A percentile compares a stretch with the other conserved stretches of the same genome.
These are phyloP conservation scores for Thunnus maccoyii DNA, from an alignment of 2,113 vertebrate species.

Conservation along the genomic window DNA sequence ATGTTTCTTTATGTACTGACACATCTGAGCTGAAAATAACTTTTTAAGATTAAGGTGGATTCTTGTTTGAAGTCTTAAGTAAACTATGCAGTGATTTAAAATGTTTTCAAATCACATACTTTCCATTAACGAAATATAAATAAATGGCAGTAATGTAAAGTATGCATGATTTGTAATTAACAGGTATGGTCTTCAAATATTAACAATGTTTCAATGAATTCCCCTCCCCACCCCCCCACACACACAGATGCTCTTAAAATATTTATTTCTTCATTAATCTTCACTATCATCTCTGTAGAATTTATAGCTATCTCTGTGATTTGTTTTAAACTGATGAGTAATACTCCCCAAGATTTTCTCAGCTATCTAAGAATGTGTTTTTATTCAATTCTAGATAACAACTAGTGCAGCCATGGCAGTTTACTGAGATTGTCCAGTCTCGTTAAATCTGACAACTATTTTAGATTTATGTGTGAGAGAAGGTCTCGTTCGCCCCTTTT, in stretches of 20 bases:
- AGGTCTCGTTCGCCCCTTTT: neutral
- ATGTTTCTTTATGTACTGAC: too few relatives aligned
- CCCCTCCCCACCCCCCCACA: too few relatives aligned
- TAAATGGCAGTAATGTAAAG: too few relatives aligned
- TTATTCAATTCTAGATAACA: slow-evolving; percentile 2
- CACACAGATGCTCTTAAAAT: neutral
- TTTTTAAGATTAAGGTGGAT: too few relatives aligned
- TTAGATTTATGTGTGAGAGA: neutral
- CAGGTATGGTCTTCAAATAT: too few relatives aligned
- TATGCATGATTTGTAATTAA: too few relatives aligned
- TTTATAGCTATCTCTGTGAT: neutral
- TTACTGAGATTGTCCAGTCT: neutral
- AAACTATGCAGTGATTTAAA: too few relatives aligned
- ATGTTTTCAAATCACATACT: too few relatives aligned
- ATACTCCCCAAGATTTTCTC: neutral
- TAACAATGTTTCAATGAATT: neutral
- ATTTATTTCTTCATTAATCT: neutral
- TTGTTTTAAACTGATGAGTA: neutral
- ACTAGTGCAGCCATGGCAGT: neutral
- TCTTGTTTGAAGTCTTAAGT: too few relatives aligned
- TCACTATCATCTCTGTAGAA: neutral
- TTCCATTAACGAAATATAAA: too few relatives aligned
- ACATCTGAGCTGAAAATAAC: too few relatives aligned
- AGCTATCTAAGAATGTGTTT: neutral
- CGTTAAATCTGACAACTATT: neutral